Evolutionary conservation across 1,140 invertebrate species (phyloP), one percentile per base, ranked within the genome.

Genomic region (Acromyrmex charruanus): DNA sequence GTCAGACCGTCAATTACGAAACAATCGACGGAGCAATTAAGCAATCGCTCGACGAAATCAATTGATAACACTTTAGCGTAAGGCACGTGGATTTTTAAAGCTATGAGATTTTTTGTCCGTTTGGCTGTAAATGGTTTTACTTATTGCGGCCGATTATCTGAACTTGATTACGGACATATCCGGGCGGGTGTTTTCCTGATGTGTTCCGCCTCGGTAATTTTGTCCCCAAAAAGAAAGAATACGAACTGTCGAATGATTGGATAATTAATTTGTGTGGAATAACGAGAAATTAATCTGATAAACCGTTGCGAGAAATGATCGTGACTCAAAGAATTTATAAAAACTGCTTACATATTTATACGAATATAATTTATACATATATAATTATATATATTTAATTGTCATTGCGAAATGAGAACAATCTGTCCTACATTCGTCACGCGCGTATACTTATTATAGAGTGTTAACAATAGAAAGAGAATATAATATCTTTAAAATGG

Each of bases 21-120:
- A 90, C 81, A 84, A 90, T 90, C 77, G 86, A 86, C 61, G 86
- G 81, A 79, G 18, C 89, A 77, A 90, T 90, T 90, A 90, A 90
- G 85, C 86, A 80, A 90, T 90, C 63, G 72, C 49, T 77, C 61
- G 68, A 55, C n/a, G 66, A 72, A 59, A 87, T 90, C 89, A 75
- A 89, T 90, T 85, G 75, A 79, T 74, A 90, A 79, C 53, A 55
- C 28, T 12, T 59, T 25, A 39, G 55, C 28, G 39, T 68, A 61
- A 69, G 31, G 28, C 51, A 69, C 25, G n/a, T 63, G 39, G 12
- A 82, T 61, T 84, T 84, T 75, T 75, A 21, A 63, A 75, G 55
- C 44, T 21, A 51, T 39, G 39, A 61, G n/a, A 61, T 55, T 49
- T 61, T 58, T 66, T 69, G 18, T 44, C 35, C 55, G 18, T 25